Conservation (phyloP, 2,888 invertebrate species). For the Creontiades dilutus region DNA sequence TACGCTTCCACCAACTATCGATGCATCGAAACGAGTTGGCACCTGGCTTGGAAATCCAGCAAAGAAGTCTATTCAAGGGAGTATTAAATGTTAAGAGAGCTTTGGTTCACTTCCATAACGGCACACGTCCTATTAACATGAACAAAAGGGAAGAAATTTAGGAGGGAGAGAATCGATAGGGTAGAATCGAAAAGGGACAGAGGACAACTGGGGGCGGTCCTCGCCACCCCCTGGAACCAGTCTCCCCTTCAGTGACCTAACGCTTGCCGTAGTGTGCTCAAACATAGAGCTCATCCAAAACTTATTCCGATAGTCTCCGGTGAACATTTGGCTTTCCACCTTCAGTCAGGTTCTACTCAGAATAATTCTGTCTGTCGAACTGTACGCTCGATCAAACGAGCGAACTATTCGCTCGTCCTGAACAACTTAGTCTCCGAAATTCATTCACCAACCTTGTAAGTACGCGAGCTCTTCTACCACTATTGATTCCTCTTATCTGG, state of each 20-base stretch:
- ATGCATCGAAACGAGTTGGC: not conserved
- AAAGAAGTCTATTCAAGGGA: not conserved
- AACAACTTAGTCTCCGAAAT: conserved; percentile 16
- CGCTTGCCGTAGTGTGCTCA: conserved; percentile 63
- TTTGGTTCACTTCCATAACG: not conserved
- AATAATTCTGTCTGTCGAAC: not conserved
- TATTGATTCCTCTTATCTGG: conserved; percentile 67
- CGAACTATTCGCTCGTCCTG: not conserved
- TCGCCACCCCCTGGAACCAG: conserved; percentile 58
- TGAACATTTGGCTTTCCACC: conserved; percentile 41
- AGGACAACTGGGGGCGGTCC: conserved; percentile 51
- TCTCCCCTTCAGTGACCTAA: conserved; percentile 62
- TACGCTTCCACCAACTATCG: not conserved
- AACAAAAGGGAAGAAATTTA: conserved; percentile 18
- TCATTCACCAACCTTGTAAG: conserved; percentile 62
- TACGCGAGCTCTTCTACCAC: conserved; percentile 59
- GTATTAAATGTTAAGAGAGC: not conserved
- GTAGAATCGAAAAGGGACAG: conserved; percentile 16
- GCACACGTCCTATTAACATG: not conserved
- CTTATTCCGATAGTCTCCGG: conserved; percentile 34
- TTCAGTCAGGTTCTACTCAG: not conserved
- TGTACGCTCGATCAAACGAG: not conserved
- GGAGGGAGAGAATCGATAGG: conserved; percentile 44
- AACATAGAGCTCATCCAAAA: conserved; percentile 59
- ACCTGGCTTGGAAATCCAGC: not conserved